Evolutionary conservation across 2,888 invertebrate genomes (phyloP), one percentile per base, ranked within the genome.

Genomic region (Tolmerus cingulatus): DNA sequence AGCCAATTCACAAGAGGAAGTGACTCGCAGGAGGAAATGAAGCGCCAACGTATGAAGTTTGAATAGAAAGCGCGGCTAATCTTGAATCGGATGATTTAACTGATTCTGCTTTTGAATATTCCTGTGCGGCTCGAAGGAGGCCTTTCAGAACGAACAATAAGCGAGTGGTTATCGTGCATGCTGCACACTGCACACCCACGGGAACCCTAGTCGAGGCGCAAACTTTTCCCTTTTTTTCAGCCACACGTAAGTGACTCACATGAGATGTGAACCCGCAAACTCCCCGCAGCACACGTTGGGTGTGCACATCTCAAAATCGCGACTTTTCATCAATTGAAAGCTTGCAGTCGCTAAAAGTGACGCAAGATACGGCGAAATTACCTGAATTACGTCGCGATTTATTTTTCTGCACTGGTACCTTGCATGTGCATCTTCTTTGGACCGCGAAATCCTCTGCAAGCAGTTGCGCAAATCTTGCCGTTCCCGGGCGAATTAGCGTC

Each of bases 51-150:
- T 7, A 51, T 27, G 43, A 1, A 51, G 30, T 5, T 12, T 79
- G 46, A 79, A 79, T 79, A 79, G 79, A 79, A 55, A 79, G 79
- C 51, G 79, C 51, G 79, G 30, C 51, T 79, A 79, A 79, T 79
- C 79, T 46, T 51, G 79, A 51, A 79, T 79, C 30, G 55, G 30
- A 27, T 79, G 79, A 79, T 46, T 51, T 79, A 79, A 79, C 27
- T 7, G 30, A 51, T 51, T 78, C 30, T 51, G 27, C 7, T 79
- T 51, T 27, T 30, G 43, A 51, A 43, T 79, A 46, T 51, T 78
- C 40, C 78, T 8, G 23, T 12, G 23, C 23, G 8, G 19, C 23
- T 23, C 37, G 23, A 46, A 78, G 43, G 43, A 43, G 14, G 79
- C 23, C 46, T 27, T 79, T 79, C 30, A 43, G 19, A 79, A 2